Base-by-base conservation (phyloP, 1,140 invertebrate species). In the Theocolax elegans region DNA sequence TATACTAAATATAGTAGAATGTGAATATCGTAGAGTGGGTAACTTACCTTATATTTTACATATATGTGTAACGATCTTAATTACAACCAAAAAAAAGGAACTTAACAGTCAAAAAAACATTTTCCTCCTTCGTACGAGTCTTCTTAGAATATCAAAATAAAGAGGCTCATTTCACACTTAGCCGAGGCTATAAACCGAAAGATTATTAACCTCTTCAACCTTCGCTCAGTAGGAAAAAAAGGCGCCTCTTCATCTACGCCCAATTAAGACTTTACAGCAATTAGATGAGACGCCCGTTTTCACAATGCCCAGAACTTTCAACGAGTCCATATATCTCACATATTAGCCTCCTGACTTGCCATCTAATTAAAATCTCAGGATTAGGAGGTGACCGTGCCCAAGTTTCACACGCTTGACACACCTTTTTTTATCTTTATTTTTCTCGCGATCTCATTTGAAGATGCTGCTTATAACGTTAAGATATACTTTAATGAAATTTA, bases 361-460 rank as follows among this genome's bases (percentile, higher is more conserved):
- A 23, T 44, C 46, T 68, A 68, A 68, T 68, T 68, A 68, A 68
- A 68, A 51, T 44, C 48, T 44, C 56, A 29, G 66, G 19, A 6
- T 49, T 44, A 15, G 15, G 17, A n/a, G 2, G 8, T 53, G 21
- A 15, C 6, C 27, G 27, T 1, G 8, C 8, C n/a, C 1, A 25
- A 9, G 17, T 49, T 64, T 64, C 60, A 64, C 60, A 51, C 60
- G 60, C 44, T 27, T 64, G 48, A 40, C 48, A 64, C 49, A 29
- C 51, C 51, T 54, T 38, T n/a, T 51, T 51, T 53, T 64, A 23
- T 21, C 48, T 19, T 64, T 38, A 51, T 40, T 38, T 21, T 64
- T 51, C 13, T 64, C 44, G n/a, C 42, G 13, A 35, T 56, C 53
- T 4, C 17, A 10, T 31, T 56, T 56, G 6, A 56, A n/a, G n/a